Percentiles rank a stretch among this genome's conserved stretches.
Conservation (phyloP, 1,140 invertebrate genomes). For the Sitophilus oryzae region DNA sequence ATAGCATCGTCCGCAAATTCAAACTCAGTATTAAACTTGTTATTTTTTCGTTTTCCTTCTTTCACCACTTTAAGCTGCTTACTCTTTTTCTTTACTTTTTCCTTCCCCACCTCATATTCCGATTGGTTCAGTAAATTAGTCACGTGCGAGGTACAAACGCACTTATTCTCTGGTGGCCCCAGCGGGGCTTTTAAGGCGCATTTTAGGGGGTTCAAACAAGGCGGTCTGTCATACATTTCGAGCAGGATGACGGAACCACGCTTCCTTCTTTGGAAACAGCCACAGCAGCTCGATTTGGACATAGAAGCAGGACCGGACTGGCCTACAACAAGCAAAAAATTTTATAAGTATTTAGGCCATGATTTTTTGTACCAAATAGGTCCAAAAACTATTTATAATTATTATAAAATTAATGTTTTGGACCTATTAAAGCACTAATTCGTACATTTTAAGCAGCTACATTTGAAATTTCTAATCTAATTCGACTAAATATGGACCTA, state of each 20-base stretch:
- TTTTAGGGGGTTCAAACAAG: constrained; percentile 30
- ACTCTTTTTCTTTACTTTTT: constrained; percentile 27
- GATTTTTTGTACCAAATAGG: background rate
- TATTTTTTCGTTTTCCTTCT: constrained; percentile 21
- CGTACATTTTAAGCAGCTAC: background rate
- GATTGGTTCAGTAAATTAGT: constrained; percentile 38
- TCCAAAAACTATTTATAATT: background rate
- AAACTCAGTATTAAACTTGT: constrained; percentile 44
- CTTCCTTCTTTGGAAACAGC: constrained; percentile 40
- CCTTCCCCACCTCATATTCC: constrained; percentile 38
- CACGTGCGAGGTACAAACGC: constrained; percentile 31
- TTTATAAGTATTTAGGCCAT: constrained; percentile 2
- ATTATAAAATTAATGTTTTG: background rate
- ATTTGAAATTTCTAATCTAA: background rate
- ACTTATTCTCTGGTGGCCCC: constrained; percentile 39
- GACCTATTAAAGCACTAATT: background rate
- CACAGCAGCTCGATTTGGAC: constrained; percentile 40
- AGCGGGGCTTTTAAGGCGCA: constrained; percentile 39
- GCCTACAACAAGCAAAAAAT: constrained; percentile 38
- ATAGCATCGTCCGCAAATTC: constrained; percentile 55
- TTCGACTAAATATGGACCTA: constrained; percentile 6
- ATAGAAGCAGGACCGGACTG: constrained; percentile 44
- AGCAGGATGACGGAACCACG: constrained; percentile 39
- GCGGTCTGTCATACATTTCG: constrained; percentile 38
- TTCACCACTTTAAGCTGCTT: constrained; percentile 21